Percentiles rank a stretch among this genome's conserved stretches.
Conservation (phyloP, 1,140 invertebrate species). For the Diachasmimorpha longicaudata region DNA sequence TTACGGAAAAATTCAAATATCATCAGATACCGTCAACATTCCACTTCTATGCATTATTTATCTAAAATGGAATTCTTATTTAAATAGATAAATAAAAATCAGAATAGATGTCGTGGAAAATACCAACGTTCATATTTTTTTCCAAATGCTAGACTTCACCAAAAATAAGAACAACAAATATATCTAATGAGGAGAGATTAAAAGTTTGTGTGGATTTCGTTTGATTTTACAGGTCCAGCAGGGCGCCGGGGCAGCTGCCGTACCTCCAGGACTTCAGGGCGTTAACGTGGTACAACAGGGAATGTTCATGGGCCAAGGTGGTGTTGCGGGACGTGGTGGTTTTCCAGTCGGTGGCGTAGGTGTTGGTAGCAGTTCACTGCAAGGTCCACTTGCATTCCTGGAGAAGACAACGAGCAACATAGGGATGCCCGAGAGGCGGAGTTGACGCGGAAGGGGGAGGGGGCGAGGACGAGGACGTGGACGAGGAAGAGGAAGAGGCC, state of each 20-base stretch:
- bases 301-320: slow-evolving; percentile 55
- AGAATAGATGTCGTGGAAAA: too few relatives aligned
- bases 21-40: too few relatives aligned
- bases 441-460: slow-evolving; percentile 69
- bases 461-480: slow-evolving; percentile 66
- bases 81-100: neutral
- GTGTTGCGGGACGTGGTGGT: slow-evolving; percentile 37
- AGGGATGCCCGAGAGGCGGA: slow-evolving; percentile 70
- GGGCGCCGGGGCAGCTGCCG: slow-evolving; percentile 41
- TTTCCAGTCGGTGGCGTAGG: slow-evolving; percentile 49
- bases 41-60: too few relatives aligned
- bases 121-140: too few relatives aligned
- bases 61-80: too few relatives aligned
- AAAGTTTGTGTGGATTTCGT: neutral
- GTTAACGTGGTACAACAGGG: slow-evolving; percentile 58
- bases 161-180: too few relatives aligned
- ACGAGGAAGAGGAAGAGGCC: slow-evolving; percentile 63
- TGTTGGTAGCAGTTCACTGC: slow-evolving; percentile 61
- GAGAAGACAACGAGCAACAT: slow-evolving; percentile 78
- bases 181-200: neutral
- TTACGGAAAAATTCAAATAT: too few relatives aligned
- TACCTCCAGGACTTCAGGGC: slow-evolving; percentile 50
- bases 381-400: slow-evolving; percentile 72
- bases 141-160: too few relatives aligned
- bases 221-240: slow-evolving; percentile 54